Percentiles rank a stretch among this genome's conserved stretches.
These are phyloP conservation scores for Gephyroberyx darwinii DNA, from an alignment of 2,797 vertebrate genomes.

Conservation along the genomic window DNA sequence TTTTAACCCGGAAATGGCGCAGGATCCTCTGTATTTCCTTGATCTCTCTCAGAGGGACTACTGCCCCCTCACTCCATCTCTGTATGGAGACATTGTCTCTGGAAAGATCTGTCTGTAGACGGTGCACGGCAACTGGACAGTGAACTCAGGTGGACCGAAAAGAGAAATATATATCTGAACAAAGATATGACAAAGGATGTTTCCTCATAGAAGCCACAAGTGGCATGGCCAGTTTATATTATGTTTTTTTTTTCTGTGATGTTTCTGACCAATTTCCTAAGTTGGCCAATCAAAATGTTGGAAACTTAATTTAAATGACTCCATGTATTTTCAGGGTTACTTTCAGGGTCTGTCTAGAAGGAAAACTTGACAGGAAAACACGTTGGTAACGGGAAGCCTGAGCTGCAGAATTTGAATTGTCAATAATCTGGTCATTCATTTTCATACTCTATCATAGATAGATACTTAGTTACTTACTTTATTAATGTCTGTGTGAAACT, in stretches of 20 bases:
- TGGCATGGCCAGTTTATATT: background rate
- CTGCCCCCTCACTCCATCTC: constrained; percentile 69
- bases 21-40: constrained; percentile 83
- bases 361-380: background rate
- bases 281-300: background rate
- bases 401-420: no score
- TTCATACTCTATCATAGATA: no score
- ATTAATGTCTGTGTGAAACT: no score
- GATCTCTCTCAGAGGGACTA: constrained; percentile 78
- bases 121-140: background rate
- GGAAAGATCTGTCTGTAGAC: constrained; percentile 80
- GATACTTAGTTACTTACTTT: no score
- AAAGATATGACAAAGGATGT: no score
- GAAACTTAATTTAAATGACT: background rate
- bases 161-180: background rate
- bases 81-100: constrained; percentile 76
- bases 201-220: no score
- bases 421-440: no score
- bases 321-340: background rate
- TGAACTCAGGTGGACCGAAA: background rate
- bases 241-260: background rate
- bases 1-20: constrained; percentile 73
- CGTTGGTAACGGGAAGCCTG: no score
- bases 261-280: background rate
- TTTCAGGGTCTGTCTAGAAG: background rate